Evolutionary conservation across 1,140 invertebrate genomes (phyloP).

Genomic region (Ruditapes philippinarum): DNA sequence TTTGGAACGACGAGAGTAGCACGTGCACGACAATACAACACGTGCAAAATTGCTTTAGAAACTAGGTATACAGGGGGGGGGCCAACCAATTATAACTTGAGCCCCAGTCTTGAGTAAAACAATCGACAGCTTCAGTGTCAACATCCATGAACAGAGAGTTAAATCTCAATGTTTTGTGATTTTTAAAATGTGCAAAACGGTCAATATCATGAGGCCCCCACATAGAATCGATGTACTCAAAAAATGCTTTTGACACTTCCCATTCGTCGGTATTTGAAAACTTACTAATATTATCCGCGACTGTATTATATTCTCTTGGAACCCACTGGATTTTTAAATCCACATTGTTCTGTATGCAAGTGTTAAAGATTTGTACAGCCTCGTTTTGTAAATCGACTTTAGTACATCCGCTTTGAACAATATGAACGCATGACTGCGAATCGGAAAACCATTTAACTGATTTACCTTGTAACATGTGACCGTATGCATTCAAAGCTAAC

Average conservation of each 20-base stretch:
- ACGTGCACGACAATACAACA: constrained; percentile 19
- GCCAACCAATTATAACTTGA: constrained; percentile 40
- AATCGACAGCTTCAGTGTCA: constrained; percentile 5
- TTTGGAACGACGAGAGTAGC: not conserved
- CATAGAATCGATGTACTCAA: not conserved
- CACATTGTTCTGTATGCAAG: not conserved
- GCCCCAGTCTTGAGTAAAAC: constrained; percentile 9
- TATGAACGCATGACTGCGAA: not conserved
- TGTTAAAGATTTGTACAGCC: constrained; percentile 18
- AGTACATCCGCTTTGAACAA: constrained; percentile 11
- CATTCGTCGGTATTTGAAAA: not conserved
- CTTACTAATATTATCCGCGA: not conserved
- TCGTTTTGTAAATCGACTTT: constrained; percentile 39
- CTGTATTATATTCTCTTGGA: not conserved
- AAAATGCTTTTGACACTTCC: not conserved
- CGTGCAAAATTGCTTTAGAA: constrained; percentile 4
- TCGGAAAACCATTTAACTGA: constrained; percentile 17
- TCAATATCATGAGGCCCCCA: constrained; percentile 6
- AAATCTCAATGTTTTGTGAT: not conserved
- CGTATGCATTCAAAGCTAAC: not conserved
- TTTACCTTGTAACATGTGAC: not conserved
- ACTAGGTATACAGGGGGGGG: constrained; percentile 38
- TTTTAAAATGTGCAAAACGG: not conserved
- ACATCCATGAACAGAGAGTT: not conserved
- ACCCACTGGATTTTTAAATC: constrained; percentile 30